Percentiles rank a stretch among this genome's conserved stretches.
These are phyloP conservation scores for Junco hyemalis DNA, from an alignment of 2,113 vertebrate species.

Conservation along the genomic window DNA sequence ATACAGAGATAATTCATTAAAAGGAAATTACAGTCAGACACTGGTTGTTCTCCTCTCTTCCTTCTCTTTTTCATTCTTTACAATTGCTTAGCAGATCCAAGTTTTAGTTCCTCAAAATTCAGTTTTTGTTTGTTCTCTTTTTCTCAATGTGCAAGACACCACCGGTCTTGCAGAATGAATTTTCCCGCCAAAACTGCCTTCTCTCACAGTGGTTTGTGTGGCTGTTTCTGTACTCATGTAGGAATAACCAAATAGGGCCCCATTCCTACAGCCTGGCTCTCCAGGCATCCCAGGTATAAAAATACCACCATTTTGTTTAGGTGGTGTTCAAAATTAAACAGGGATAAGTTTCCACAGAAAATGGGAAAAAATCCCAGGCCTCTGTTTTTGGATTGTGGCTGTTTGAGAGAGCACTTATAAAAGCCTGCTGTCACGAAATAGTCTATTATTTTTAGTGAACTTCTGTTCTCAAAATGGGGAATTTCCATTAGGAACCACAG, in stretches of 20 bases:
- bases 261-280: neutral
- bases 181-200: conserved; percentile 16
- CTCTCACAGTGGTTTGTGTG: neutral
- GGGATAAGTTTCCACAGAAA: neutral
- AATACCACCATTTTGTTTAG: neutral
- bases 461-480: neutral
- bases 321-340: neutral
- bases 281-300: neutral
- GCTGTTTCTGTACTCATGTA: rapidly evolving
- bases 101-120: conserved; percentile 62
- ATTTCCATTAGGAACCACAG: neutral
- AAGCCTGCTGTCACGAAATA: neutral
- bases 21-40: conserved; percentile 60
- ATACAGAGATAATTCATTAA: conserved; percentile 38
- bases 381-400: neutral
- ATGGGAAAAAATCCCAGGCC: neutral
- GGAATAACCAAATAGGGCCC: neutral
- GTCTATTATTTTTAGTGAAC: neutral
- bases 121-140: conserved; percentile 29
- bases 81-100: neutral
- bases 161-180: neutral
- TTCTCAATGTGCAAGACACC: neutral
- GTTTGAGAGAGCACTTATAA: neutral
- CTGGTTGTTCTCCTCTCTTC: conserved; percentile 26
- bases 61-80: conserved; percentile 52